phyloP scores from a whole-genome alignment of 2,888 invertebrate species.

The Epicampocera succincta region DNA sequence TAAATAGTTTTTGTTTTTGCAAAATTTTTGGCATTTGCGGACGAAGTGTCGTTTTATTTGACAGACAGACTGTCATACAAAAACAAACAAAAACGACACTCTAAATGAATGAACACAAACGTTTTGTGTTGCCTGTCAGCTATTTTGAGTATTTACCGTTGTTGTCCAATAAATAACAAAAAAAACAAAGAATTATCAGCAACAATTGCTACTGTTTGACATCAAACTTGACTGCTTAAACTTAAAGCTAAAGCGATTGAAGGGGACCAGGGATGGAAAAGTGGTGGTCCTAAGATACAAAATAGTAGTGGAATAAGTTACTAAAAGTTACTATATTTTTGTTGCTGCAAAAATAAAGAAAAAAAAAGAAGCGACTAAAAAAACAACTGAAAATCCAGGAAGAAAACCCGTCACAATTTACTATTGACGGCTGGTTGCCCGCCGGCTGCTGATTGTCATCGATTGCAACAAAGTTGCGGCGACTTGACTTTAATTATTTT shows the following conservation, averaged over 20 bases:
- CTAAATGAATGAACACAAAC: neutral
- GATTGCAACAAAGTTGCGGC: conserved; percentile 48
- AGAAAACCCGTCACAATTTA: conserved; percentile 46
- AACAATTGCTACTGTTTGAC: conserved; percentile 60
- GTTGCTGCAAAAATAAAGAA: neutral
- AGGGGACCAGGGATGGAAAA: too few relatives aligned
- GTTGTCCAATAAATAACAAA: neutral
- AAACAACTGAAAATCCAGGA: neutral
- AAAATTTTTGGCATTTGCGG: conserved; percentile 17
- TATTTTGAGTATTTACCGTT: conserved; percentile 24
- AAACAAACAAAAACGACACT: neutral
- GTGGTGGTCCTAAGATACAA: too few relatives aligned
- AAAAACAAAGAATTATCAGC: conserved; percentile 1
- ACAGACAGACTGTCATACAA: conserved; percentile 13
- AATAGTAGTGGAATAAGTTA: too few relatives aligned
- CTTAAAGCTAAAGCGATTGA: neutral
- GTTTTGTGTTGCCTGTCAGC: conserved; percentile 2
- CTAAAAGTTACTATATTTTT: too few relatives aligned
- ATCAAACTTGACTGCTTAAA: neutral
- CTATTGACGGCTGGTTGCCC: conserved; percentile 16
- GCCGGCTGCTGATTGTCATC: conserved; percentile 40
- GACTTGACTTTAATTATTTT: neutral
- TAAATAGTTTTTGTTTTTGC: conserved; percentile 20
- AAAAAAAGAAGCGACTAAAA: neutral
- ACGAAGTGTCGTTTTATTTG: neutral